phyloP scores from a whole-genome alignment of 2,888 invertebrate genomes.

The Acleris sparsana region DNA sequence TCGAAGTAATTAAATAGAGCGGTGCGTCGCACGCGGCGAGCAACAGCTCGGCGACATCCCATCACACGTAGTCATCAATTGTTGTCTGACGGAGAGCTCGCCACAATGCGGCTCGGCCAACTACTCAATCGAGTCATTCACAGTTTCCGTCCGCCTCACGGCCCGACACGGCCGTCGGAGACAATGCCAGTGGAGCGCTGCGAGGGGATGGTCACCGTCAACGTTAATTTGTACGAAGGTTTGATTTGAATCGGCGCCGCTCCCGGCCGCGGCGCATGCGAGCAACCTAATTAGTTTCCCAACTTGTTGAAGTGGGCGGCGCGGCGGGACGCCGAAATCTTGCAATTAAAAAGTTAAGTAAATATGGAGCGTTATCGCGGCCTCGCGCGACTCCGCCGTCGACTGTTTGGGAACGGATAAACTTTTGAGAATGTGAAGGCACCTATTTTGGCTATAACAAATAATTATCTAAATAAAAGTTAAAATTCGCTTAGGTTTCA shows the following conservation, averaged over 20 bases:
- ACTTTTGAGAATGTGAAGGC: no score
- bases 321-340: conserved; percentile 12
- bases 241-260: background rate
- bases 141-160: background rate
- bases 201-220: background rate
- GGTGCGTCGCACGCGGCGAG: background rate
- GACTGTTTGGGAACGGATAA: no score
- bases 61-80: background rate
- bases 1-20: no score
- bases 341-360: conserved; percentile 29
- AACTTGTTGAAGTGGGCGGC: conserved; percentile 14
- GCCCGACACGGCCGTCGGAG: background rate
- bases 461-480: no score
- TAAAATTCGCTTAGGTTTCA: no score
- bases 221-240: background rate
- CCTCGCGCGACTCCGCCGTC: no score
- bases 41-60: background rate
- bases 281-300: conserved; percentile 16
- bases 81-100: background rate
- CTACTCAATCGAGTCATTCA: background rate
- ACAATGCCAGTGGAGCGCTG: background rate
- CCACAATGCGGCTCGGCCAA: background rate
- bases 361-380: conserved; percentile 10
- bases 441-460: no score
- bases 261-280: background rate